Evolutionary conservation across 1,140 invertebrate genomes (phyloP).

Genomic region (Leucophenga varia): DNA sequence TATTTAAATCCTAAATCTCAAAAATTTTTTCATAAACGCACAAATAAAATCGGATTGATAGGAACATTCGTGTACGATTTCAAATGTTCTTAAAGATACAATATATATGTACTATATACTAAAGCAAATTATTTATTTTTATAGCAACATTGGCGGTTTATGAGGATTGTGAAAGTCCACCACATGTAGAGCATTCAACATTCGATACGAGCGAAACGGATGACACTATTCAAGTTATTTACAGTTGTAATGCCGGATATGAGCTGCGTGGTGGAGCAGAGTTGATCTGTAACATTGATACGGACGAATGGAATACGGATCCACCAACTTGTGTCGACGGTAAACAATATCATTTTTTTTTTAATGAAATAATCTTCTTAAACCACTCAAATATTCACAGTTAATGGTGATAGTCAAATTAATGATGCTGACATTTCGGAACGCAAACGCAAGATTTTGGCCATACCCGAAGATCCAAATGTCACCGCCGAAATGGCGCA

Average conservation of each 20-base stretch:
- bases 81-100: no score
- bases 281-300: constrained; percentile 31
- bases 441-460: constrained; percentile 25
- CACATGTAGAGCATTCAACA: constrained; percentile 27
- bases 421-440: constrained; percentile 8
- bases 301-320: constrained; percentile 42
- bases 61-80: no score
- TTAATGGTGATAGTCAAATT: background rate
- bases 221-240: constrained; percentile 28
- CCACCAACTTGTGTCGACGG: constrained; percentile 34
- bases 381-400: background rate
- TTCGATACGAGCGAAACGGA: constrained; percentile 18
- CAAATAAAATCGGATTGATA: no score
- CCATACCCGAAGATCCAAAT: constrained; percentile 34
- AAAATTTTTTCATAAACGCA: no score
- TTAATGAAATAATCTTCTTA: background rate
- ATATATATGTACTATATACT: no score
- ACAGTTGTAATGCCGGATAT: constrained; percentile 35
- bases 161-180: constrained; percentile 30
- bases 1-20: no score
- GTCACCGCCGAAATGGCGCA: constrained; percentile 22
- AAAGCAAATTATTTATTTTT: no score
- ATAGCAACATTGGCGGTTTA: constrained; percentile 18
- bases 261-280: constrained; percentile 23
- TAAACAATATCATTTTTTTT: constrained; percentile 1